Base-by-base conservation (phyloP, 1,140 invertebrate species). In the Formica exsecta region DNA sequence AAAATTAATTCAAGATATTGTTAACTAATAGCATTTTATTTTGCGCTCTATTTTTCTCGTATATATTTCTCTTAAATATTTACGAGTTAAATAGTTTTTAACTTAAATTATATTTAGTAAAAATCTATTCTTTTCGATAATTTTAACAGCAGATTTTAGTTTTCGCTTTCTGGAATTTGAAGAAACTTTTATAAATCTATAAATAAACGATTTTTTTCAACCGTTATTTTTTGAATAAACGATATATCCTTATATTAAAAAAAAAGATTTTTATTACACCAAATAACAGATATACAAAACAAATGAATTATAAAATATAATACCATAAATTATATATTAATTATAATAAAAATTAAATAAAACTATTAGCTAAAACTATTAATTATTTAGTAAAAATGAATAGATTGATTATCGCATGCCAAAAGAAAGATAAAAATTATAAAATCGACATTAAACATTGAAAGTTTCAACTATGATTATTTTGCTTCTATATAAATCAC, bases 401-500 rank as follows among this genome's bases (percentile, higher is more conserved):
- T 75, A 61, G 1, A 11, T 41, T 36, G 0, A 77, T 65, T 64
- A 29, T 48, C 25, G 32, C 51, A 7, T 54, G 22, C 8, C 44
- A 32, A 8, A 79, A 41, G 3, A 32, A 25, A 79, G 54, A 13
- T 38, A 29, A 48, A 79, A 38, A 41, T 77, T 4, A 44, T 44
- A 6, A 74, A 9, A 7, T 32, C n/a, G n/a, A 25, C 8, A 11
- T 44, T 79, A 36, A 65, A 79, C 11, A 64, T 32, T 54, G 38
- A 62, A 25, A 41, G 1, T 66, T 66, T 8, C 4, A 11, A 54
- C 13, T 51, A 51, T 16, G 16, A 51, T 51, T 51, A 51, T 8
- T 65, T 65, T 44, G 22, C 8, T 44, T 44, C 25, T 62, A 64
- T 77, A 64, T 48, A 13, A 77, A 22, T 76, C 16, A 36, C 32